phyloP scores from a whole-genome alignment of 2,888 invertebrate genomes.

The Sminthurides aquaticus region DNA sequence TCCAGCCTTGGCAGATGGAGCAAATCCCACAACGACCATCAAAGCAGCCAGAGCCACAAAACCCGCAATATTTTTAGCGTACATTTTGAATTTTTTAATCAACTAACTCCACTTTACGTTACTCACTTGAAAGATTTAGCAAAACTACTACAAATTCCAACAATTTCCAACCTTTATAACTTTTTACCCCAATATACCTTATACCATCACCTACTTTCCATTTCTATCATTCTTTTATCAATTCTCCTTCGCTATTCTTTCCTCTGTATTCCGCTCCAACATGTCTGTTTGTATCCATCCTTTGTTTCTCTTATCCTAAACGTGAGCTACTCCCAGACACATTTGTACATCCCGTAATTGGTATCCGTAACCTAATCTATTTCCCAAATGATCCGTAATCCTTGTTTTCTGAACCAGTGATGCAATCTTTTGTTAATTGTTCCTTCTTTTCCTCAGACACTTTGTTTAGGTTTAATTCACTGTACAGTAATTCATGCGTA shows the following conservation, averaged over 20 bases:
- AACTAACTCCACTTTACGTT: neutral
- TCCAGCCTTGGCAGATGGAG: conserved; percentile 23
- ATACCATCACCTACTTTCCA: too few species aligned
- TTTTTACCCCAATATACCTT: neutral
- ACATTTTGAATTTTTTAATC: neutral
- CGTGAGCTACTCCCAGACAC: too few species aligned
- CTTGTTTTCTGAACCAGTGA: neutral
- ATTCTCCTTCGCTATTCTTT: too few species aligned
- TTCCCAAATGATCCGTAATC: neutral
- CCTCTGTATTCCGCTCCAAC: too few species aligned
- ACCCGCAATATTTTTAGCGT: neutral
- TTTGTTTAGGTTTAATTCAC: too few species aligned
- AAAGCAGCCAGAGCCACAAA: neutral
- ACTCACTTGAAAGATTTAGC: neutral
- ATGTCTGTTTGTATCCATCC: too few species aligned
- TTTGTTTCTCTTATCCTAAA: too few species aligned
- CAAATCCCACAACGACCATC: neutral
- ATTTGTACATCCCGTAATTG: too few species aligned
- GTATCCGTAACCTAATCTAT: neutral
- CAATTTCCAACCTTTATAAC: neutral
- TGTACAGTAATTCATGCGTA: too few species aligned
- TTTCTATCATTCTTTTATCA: too few species aligned
- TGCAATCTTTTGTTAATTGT: neutral
- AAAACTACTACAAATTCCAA: neutral
- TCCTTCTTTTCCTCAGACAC: too few species aligned